A percentile compares a stretch with the other conserved stretches of the same genome.
Conservation (phyloP, 2,888 invertebrate genomes). For the Sarcophaga caerulescens region DNA sequence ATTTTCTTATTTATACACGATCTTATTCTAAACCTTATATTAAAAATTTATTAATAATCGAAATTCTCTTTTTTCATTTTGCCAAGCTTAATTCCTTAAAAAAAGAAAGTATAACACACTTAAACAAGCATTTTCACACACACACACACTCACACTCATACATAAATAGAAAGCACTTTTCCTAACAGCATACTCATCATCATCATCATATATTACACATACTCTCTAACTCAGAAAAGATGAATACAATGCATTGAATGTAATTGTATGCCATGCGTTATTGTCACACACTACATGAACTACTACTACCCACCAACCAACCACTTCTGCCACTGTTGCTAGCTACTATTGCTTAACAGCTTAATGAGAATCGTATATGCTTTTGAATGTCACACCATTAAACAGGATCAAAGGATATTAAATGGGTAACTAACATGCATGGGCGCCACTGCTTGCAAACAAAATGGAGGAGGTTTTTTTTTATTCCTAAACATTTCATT, state of each 20-base stretch:
- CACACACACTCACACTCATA: conserved; percentile 7
- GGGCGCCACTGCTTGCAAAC: conserved; percentile 9
- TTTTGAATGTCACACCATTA: conserved; percentile 23
- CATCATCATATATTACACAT: conserved; percentile 15
- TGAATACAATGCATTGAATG: background rate
- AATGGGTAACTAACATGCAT: conserved; percentile 52
- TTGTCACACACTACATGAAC: conserved; percentile 41
- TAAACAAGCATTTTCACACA: conserved; percentile 31
- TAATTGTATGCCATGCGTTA: conserved; percentile 31
- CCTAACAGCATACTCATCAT: conserved; percentile 47
- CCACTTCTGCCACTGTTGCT: background rate
- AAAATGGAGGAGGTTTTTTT: conserved; percentile 23
- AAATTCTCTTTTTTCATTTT: conserved; percentile 58
- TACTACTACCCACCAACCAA: conserved; percentile 15
- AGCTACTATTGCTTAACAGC: background rate
- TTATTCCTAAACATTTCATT: background rate
- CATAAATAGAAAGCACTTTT: conserved; percentile 49
- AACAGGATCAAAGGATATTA: conserved; percentile 52
- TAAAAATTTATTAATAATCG: conserved; percentile 41
- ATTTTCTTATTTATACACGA: conserved; percentile 1
- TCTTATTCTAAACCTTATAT: background rate
- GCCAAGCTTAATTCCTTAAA: conserved; percentile 53
- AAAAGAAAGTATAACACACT: conserved; percentile 5
- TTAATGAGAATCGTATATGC: background rate
- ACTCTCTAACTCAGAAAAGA: background rate